Conservation (phyloP, 2,113 vertebrate species). For the Burhinus oedicnemus region DNA sequence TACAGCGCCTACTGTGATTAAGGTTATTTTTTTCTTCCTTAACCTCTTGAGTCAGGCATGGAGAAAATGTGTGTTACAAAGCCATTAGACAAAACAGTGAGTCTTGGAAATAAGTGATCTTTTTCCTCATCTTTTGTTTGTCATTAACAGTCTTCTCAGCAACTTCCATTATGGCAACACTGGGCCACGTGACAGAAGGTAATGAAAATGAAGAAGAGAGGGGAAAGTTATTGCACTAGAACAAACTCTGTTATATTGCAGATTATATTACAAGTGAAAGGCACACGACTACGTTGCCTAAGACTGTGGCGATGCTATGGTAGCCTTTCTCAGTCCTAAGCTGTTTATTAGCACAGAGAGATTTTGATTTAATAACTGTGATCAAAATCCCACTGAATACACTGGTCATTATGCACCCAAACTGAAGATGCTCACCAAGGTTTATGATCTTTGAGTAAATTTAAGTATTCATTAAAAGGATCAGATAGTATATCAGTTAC, state of each 20-base stretch:
- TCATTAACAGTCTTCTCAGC: constrained; percentile 38
- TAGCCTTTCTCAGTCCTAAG: constrained; percentile 1
- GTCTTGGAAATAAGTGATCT: background rate
- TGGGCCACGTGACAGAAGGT: background rate
- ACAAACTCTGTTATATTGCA: constrained; percentile 61
- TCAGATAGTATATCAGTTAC: constrained; percentile 19
- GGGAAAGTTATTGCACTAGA: constrained; percentile 59
- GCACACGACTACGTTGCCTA: background rate
- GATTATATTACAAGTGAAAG: constrained; percentile 60
- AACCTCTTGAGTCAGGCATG: background rate
- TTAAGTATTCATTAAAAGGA: constrained; percentile 61
- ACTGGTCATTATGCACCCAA: constrained; percentile 31
- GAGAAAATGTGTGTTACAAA: background rate
- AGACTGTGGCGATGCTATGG: background rate
- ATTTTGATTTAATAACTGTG: constrained; percentile 69
- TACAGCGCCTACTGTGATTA: background rate
- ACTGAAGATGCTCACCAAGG: constrained; percentile 54
- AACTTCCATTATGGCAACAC: constrained; percentile 5
- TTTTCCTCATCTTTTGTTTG: constrained; percentile 32
- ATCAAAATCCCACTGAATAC: constrained; percentile 46
- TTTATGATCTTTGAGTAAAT: constrained; percentile 61
- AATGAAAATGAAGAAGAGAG: constrained; percentile 53
- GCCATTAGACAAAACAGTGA: background rate
- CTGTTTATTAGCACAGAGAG: constrained; percentile 13
- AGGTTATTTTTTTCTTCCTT: constrained; percentile 15